Evolutionary conservation across 2,113 vertebrate genomes (phyloP), one percentile per base, ranked within the genome.

Genomic region (Steatornis caripensis): DNA sequence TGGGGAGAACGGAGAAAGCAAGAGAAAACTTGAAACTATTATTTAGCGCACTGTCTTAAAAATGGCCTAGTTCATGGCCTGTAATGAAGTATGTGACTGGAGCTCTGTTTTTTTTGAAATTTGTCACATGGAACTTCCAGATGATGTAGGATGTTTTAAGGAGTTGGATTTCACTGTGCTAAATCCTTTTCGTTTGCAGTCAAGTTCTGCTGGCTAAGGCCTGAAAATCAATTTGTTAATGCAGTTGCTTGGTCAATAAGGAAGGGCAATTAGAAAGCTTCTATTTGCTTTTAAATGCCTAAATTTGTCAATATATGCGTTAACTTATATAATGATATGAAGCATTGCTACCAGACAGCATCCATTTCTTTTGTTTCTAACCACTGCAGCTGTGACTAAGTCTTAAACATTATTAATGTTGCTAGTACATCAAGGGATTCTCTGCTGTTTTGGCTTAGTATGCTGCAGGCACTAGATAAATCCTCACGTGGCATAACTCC

Each of bases 171-270:
- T 94, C 54, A 12, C 54, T 91, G 37, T 72, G 48, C 41, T 65
- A 57, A 94, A 92, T 83, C 41, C 26, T 14, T 72, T 72, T 72
- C 11, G 54, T 48, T 87, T 93, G 37, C 27, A 36, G 6, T 84
- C 48, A 61, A 37, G 58, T 83, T 85, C 29, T 90, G 26, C 32
- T 22, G 71, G 36, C 49, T 72, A 53, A 48, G 23, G 37, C 79
- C 74, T 94, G 77, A 77, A 91, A 97, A 90, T 53, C 74, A 65
- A 58, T 80, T 87, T 84, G 39, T 76, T 82, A 64, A 72, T 91
- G 74, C 53, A 94, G 53, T 79, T 89, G 13, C n/a, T 95, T 9
- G 34, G 45, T 80, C 70, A 69, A 39, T 84, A 92, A 93, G 41
- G 30, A 88, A 54, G 17, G 32, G 4, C 61, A 81, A 84, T 85